Evolutionary conservation across 1,140 invertebrate species (phyloP).

Genomic region (Diplogasteroides magnus): DNA sequence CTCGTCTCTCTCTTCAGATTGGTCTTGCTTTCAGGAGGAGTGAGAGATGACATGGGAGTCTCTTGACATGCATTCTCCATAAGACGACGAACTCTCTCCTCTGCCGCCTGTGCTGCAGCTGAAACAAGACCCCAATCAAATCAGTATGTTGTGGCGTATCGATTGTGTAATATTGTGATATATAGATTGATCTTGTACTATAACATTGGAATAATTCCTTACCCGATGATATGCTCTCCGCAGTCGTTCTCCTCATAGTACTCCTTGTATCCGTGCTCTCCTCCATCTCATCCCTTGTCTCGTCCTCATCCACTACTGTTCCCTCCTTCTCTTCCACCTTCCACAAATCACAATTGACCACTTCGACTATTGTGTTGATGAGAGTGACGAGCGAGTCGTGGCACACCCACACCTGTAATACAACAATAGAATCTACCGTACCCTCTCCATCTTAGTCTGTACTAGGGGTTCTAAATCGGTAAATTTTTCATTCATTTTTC

Average conservation of each 20-base stretch:
- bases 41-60: neutral
- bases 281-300: conserved; percentile 4
- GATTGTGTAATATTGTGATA: too few relatives aligned
- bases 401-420: conserved; percentile 24
- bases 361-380: conserved; percentile 21
- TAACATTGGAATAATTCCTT: too few relatives aligned
- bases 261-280: neutral
- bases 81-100: neutral
- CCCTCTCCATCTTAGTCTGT: too few relatives aligned
- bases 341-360: conserved; percentile 6
- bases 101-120: too few relatives aligned
- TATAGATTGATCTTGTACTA: too few relatives aligned
- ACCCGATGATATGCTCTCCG: too few relatives aligned
- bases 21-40: too few relatives aligned
- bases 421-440: too few relatives aligned
- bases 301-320: neutral
- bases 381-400: conserved; percentile 30
- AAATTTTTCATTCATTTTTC: too few relatives aligned
- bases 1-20: neutral
- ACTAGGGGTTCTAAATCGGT: too few relatives aligned
- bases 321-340: neutral
- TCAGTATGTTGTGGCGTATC: too few relatives aligned
- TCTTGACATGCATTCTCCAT: neutral
- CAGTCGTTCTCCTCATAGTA: conserved; percentile 2
- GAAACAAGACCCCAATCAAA: too few relatives aligned